Evolutionary conservation across 1,140 invertebrate genomes (phyloP).

Genomic region (Heliconius congener): DNA sequence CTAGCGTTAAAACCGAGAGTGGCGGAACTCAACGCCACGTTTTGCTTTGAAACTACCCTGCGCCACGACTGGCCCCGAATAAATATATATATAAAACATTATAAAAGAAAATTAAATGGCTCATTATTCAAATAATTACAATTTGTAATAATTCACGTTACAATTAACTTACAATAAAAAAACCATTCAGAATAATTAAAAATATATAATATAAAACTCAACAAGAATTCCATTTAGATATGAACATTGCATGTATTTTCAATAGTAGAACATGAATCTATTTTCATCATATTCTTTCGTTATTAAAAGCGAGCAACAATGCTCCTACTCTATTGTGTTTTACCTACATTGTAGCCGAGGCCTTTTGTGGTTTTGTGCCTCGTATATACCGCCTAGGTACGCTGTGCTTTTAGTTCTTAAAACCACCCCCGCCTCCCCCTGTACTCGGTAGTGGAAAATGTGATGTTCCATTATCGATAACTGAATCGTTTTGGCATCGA

Average conservation of each 20-base stretch:
- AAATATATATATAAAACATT: not conserved
- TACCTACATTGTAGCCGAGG: slow-evolving; percentile 54
- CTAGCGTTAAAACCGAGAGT: too few relatives aligned
- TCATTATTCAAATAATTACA: too few relatives aligned
- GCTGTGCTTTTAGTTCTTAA: slow-evolving; percentile 75
- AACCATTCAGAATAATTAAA: not conserved
- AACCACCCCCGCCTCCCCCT: slow-evolving; percentile 54
- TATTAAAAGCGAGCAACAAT: slow-evolving; percentile 52
- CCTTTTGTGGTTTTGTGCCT: slow-evolving; percentile 68
- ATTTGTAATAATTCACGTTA: not conserved
- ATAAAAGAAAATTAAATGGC: not conserved
- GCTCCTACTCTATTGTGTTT: slow-evolving; percentile 56
- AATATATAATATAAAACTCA: not conserved
- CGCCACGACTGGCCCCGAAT: too few relatives aligned
- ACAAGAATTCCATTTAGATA: slow-evolving; percentile 4
- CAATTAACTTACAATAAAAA: not conserved
- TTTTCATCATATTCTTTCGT: slow-evolving; percentile 49
- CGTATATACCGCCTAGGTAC: slow-evolving; percentile 45
- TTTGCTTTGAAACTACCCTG: too few relatives aligned
- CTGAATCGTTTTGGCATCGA: not conserved
- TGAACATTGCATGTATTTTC: slow-evolving; percentile 31
- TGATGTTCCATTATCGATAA: slow-evolving; percentile 43
- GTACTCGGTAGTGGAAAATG: slow-evolving; percentile 35
- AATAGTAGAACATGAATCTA: slow-evolving; percentile 37
- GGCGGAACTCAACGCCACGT: too few relatives aligned